These are phyloP conservation scores for Argyra leucocephala DNA, from an alignment of 2,888 invertebrate genomes.

Conservation along the genomic window DNA sequence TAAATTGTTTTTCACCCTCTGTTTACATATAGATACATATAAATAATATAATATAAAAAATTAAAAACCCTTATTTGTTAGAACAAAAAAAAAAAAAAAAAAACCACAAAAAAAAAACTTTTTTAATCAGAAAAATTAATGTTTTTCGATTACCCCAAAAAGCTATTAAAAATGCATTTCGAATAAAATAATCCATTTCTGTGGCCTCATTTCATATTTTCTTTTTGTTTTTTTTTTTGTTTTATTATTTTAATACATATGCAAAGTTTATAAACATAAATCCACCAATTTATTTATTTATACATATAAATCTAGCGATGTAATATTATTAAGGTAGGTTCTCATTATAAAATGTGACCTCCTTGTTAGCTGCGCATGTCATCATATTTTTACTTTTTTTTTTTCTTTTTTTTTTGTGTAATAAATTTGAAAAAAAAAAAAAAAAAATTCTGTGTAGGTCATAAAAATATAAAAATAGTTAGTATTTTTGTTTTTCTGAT, in stretches of 20 bases:
- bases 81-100: not conserved
- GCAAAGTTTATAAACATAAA: not conserved
- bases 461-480: slow-evolving; percentile 1
- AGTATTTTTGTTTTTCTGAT: not conserved
- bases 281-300: no score
- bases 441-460: not conserved
- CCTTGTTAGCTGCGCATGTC: slow-evolving; percentile 5
- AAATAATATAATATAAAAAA: no score
- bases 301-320: not conserved
- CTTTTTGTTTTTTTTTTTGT: not conserved
- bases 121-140: not conserved
- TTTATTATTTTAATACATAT: not conserved
- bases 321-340: slow-evolving; percentile 6
- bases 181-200: not conserved
- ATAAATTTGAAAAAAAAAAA: not conserved
- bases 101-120: not conserved
- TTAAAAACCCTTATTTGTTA: no score
- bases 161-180: slow-evolving; percentile 1
- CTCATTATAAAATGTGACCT: slow-evolving; percentile 6
- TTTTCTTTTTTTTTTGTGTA: not conserved
- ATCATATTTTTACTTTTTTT: not conserved
- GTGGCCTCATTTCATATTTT: not conserved
- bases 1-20: no score
- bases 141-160: slow-evolving; percentile 1
- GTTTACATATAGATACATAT: no score